Evolutionary conservation across 2,113 vertebrate species (phyloP).

Genomic region (Tachycineta bicolor): DNA sequence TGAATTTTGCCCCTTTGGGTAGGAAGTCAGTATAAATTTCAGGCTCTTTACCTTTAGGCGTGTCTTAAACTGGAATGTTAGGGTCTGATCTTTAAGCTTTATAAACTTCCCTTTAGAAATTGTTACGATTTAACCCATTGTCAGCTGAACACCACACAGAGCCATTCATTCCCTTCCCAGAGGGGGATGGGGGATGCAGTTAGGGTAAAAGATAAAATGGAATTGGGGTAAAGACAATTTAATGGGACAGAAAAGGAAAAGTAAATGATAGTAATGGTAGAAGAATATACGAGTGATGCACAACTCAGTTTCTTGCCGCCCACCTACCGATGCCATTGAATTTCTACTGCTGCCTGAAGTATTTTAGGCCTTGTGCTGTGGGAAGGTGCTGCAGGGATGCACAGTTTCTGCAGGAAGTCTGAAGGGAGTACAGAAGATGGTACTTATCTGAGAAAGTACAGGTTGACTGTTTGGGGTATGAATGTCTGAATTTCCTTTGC

Average conservation of each 20-base stretch:
- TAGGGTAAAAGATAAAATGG: not conserved
- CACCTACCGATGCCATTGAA: not conserved
- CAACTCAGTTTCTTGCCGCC: not conserved
- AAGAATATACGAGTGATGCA: not conserved
- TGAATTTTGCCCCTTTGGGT: not conserved
- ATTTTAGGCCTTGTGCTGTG: not conserved
- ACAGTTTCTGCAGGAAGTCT: not conserved
- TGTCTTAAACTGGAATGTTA: not conserved
- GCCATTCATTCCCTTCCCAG: not conserved
- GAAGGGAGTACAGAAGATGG: not conserved
- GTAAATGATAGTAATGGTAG: not conserved
- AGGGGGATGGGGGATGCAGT: not conserved
- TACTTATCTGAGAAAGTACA: not conserved
- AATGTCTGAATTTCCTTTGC: not conserved
- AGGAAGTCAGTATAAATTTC: not conserved
- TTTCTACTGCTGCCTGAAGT: not conserved
- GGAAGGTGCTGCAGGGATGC: not conserved
- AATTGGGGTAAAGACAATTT: not conserved
- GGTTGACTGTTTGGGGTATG: not conserved
- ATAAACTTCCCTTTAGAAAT: not conserved
- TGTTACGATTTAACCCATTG: not conserved
- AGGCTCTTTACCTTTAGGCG: not conserved
- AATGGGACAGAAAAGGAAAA: not conserved
- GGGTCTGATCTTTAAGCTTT: not conserved
- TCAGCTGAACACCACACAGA: not conserved